Conservation (phyloP, 2,113 vertebrate species). For the Sclerurus mexicanus region DNA sequence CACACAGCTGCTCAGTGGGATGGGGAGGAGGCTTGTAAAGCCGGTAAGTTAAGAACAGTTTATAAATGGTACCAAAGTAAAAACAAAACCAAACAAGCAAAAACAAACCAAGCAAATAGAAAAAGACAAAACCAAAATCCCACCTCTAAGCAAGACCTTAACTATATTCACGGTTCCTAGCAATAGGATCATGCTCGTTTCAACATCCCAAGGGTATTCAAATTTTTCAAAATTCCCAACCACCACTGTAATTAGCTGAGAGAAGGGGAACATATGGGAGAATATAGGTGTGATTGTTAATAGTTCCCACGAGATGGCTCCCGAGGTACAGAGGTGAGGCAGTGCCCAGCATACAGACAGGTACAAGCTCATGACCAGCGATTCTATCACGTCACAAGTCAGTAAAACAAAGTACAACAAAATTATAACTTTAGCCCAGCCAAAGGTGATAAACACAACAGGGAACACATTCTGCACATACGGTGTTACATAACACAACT, state of each 20-base stretch:
- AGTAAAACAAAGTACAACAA: not conserved
- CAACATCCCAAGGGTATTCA: not conserved
- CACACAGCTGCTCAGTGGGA: rapidly evolving
- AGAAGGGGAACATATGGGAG: not conserved
- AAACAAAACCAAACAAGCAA: not conserved
- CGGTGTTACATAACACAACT: not conserved
- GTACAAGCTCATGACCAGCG: not conserved
- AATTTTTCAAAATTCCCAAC: not conserved
- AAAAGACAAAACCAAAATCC: not conserved
- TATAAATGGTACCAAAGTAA: not conserved
- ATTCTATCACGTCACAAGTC: not conserved
- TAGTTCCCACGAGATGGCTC: not conserved
- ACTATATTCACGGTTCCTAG: not conserved
- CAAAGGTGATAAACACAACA: not conserved
- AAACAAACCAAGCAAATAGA: not conserved
- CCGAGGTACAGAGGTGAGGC: not conserved
- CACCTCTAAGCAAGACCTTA: not conserved
- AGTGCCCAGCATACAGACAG: not conserved
- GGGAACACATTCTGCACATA: not conserved
- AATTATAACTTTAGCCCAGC: not conserved
- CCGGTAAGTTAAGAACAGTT: not conserved
- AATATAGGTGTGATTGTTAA: not conserved
- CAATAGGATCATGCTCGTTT: not conserved
- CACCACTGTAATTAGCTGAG: not conserved
- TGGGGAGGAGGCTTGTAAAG: not conserved